Evolutionary conservation across 2,113 vertebrate species (phyloP), one percentile per base, ranked within the genome.

Genomic region (Clarias batrachus): DNA sequence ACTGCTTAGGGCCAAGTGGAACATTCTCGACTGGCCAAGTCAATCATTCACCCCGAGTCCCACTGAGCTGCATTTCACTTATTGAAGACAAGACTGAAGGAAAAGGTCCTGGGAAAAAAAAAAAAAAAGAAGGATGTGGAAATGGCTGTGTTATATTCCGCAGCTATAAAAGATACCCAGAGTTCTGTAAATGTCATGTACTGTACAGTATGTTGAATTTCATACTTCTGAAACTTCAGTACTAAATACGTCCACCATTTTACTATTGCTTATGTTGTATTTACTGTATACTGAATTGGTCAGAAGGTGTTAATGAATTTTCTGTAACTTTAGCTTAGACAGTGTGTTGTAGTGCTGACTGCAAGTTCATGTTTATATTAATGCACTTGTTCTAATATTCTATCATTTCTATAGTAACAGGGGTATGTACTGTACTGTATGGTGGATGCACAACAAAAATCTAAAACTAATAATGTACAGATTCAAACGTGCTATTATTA

Each of bases 1-100:
- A 82, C 37, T 66, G 62, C 33, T 63, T 23, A 23, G 57, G 79
- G 79, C 13, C 62, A 82, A 52, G 62, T 82, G 82, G 41, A 71
- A 83, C 27, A 57, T 57, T 70, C 10, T 83, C 3, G 48, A 70
- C 63, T 83, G 23, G 62, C 62, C 62, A 54, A 82, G 48, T 71
- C 82, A 41, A 71, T 83, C 82, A 83, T 62, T 83, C 66, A 33
- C 27, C 52, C 65, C 2, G 65, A 83, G 71, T 70, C 65, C 41
- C 48, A 83, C 65, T 83, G 63, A 83, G 81, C n/a, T 56, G 81
- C 48, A 30, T 56, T 83, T 82, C 41, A 52, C 41, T 82, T 82
- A 52, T 19, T 52, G 30, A 83, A 70, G 52, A 70, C 81, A 54
- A 83, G 81, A 25, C 81, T 68, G 17, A 56, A 54, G 81, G 25